Percentiles rank a stretch among this genome's conserved stretches.
phyloP scores from a whole-genome alignment of 2,113 vertebrate genomes.

The Eubucco bourcierii region DNA sequence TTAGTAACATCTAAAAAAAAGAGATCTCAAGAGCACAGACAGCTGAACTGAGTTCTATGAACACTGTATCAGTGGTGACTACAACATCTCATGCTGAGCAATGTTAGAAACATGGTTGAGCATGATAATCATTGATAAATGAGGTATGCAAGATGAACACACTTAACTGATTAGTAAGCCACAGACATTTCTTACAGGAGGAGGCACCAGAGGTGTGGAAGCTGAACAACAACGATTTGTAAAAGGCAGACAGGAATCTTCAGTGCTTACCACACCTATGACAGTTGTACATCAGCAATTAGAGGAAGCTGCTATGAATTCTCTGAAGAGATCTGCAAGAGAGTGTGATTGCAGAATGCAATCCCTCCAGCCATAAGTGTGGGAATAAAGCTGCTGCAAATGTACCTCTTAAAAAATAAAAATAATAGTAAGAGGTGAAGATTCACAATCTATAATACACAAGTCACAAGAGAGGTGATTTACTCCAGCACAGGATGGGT shows the following conservation, averaged over 20 bases:
- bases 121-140: neutral
- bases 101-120: neutral
- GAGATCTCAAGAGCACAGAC: neutral
- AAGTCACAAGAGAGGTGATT: accelerated
- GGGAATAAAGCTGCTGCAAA: neutral
- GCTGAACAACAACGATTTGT: neutral
- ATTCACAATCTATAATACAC: neutral
- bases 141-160: neutral
- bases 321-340: neutral
- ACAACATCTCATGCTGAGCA: neutral
- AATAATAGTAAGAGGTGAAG: neutral
- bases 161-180: neutral
- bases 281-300: neutral
- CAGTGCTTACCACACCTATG: neutral
- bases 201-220: neutral
- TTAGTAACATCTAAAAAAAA: neutral
- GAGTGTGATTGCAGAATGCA: neutral
- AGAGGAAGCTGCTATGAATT: neutral
- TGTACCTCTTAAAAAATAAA: neutral
- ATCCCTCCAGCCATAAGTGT: neutral
- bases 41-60: neutral
- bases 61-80: neutral
- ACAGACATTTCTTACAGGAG: neutral
- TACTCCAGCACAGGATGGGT: accelerated
- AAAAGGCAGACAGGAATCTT: neutral